Base-by-base conservation (phyloP, 2,113 vertebrate species). In the Ophiodon elongatus region DNA sequence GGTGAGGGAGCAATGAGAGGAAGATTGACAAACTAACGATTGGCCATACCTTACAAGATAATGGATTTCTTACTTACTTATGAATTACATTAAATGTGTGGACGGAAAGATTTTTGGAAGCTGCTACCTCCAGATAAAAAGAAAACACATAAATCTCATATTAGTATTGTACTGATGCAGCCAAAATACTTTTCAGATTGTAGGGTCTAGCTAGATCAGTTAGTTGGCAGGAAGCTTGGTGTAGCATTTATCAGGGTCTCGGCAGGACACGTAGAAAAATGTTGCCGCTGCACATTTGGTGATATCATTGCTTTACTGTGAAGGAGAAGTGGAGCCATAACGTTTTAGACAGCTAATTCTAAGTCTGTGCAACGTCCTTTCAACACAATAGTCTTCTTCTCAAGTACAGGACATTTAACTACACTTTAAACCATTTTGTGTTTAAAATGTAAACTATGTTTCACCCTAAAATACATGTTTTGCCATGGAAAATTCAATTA, bases 1-100 rank as follows among this genome's bases (percentile, higher is more conserved):
- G 84, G 72, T 94, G 47, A 93, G 87, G 21, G 21, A 85, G 43
- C 73, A 37, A 33, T 60, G 13, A 72, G 23, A 37, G n/a, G 29
- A 13, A 15, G 17, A 50, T 65, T 64, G 39, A 84, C 65, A 76
- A 60, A 41, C 66, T 57, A 21, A 79, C 71, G 47, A 79, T 62
- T 54, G 80, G 76, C 73, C 37, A 2, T 19, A 67, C 17, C 11
- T 63, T 31, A 41, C 29, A 64, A 81, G 14, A 37, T 21, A 10
- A 80, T 67, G 43, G 43, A 33, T 43, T 83, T 59, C 8, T 74
- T 71, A 73, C 83, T 85, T 50, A 47, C 3, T 21, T 21, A 82
- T 75, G 52, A 76, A 27, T 72, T 39, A 50, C 57, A 63, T 37
- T 9, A 59, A 19, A 69, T 67, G 17, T 80, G 17, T 39, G 10